Percentiles rank a stretch among this genome's conserved stretches.
These are phyloP conservation scores for Drosophila monieri DNA, from an alignment of 2,888 invertebrate genomes.

Conservation along the genomic window DNA sequence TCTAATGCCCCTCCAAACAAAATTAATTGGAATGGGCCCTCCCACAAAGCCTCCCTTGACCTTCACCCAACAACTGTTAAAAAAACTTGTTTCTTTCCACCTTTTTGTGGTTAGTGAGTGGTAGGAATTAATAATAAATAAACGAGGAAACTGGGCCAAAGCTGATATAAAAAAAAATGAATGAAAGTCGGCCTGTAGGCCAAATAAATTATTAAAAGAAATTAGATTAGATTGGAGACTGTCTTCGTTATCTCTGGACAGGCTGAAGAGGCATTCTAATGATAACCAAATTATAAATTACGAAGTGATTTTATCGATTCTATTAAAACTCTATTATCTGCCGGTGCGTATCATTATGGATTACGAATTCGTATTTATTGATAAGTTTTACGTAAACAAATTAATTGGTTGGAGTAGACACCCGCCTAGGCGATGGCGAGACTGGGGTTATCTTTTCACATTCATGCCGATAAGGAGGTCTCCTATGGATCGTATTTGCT, in stretches of 20 bases:
- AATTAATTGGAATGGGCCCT: slow-evolving; percentile 48
- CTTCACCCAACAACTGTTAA: slow-evolving; percentile 39
- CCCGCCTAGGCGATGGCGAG: slow-evolving; percentile 17
- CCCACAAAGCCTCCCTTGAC: slow-evolving; percentile 32
- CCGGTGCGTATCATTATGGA: slow-evolving; percentile 1
- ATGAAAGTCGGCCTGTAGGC: slow-evolving; percentile 28
- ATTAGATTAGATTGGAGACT: slow-evolving; percentile 34
- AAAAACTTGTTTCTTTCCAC: slow-evolving; percentile 24
- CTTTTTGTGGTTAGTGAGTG: slow-evolving; percentile 4
- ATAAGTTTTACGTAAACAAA: slow-evolving; percentile 58
- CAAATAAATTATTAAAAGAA: slow-evolving; percentile 20
- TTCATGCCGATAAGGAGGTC: slow-evolving; percentile 49
- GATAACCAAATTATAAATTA: slow-evolving; percentile 29
- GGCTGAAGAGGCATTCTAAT: neutral
- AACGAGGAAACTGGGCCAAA: slow-evolving; percentile 51
- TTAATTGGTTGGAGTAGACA: slow-evolving; percentile 52
- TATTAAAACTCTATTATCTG: slow-evolving; percentile 32
- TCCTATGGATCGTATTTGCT: slow-evolving; percentile 7
- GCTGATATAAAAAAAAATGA: slow-evolving; percentile 36
- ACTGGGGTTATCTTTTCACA: slow-evolving; percentile 26
- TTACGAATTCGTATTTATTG: slow-evolving; percentile 25
- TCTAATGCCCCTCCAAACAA: slow-evolving; percentile 4
- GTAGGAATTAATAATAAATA: slow-evolving; percentile 40
- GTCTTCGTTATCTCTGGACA: neutral
- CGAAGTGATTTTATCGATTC: slow-evolving; percentile 26